phyloP scores from a whole-genome alignment of 1,140 invertebrate species.

The Macrocentrus cingulum region DNA sequence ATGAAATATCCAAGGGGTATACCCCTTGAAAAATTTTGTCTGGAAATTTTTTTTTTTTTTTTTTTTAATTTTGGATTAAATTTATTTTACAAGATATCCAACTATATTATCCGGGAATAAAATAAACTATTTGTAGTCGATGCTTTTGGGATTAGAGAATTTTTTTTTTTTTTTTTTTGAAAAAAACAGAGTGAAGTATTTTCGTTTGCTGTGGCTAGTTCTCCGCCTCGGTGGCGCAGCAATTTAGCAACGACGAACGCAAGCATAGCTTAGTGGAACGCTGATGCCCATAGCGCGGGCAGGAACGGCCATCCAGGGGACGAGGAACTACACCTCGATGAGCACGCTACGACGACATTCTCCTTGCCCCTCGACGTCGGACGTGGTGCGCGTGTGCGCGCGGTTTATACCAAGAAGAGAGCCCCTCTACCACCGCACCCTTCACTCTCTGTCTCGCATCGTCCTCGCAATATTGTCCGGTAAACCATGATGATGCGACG shows the following conservation, averaged over 20 bases:
- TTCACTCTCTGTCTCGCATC: conserved; percentile 18
- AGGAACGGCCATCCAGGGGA: conserved; percentile 46
- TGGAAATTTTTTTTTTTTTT: no score
- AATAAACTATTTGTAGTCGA: no score
- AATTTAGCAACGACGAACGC: conserved; percentile 35
- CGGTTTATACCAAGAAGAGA: conserved; percentile 29
- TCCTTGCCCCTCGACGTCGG: conserved; percentile 35
- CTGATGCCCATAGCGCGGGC: conserved; percentile 52
- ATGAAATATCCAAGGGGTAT: no score
- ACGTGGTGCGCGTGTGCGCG: conserved; percentile 5
- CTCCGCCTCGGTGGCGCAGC: conserved; percentile 18
- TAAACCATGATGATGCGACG: conserved; percentile 43
- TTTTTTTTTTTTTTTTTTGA: no score
- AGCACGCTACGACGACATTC: conserved; percentile 56
- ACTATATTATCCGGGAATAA: no score
- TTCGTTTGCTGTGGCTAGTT: background rate
- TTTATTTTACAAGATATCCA: no score
- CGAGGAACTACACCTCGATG: conserved; percentile 60
- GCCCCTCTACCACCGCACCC: conserved; percentile 30
- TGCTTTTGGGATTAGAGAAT: no score
- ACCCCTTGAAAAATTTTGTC: no score
- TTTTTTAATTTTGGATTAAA: no score
- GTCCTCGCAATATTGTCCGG: conserved; percentile 40
- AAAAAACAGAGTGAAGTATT: no score
- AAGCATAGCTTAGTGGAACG: conserved; percentile 54